Base-by-base conservation (phyloP, 1,140 invertebrate species). In the Oryctes rhinoceros region DNA sequence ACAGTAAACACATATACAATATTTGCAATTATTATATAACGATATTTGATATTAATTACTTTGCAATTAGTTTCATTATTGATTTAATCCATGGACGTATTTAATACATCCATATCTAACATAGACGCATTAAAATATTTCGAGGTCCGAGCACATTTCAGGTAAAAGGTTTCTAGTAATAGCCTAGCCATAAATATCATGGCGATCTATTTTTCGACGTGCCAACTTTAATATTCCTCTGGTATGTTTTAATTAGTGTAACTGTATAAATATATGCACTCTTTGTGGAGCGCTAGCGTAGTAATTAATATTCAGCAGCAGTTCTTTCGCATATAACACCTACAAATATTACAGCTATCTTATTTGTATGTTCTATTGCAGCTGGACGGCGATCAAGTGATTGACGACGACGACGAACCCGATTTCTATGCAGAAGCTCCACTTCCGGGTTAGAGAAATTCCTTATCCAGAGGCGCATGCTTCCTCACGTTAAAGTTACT, bases 351-450 rank as follows among this genome's bases (percentile, higher is more conserved):
- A 71, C 65, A 71, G 65, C 65, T 71, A 71, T 71, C 65, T 71
- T 71, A 67, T 79, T 39, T 71, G 20, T 67, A 79, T 79, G 24
- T 79, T 79, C 20, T 67, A 11, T 89, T 89, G 71, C 87, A 95
- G 94, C 88, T 96, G 88, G 95, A 96, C 86, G 94, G 94, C 83
- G 94, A 93, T 82, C 95, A 96, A 86, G 91, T 93, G 80, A 93
- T 94, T 80, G 88, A 89, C 80, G 88, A 89, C 80, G 94, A 96
- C 83, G 95, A 96, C 86, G 96, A 97, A 88, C 94, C 94, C n/a
- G 96, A 97, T 87, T 97, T 97, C 89, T 98, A 97, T 87, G 93
- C 93, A 83, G 93, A 96, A 89, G 94, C 94, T 79, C 92, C 93
- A 62, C 88, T 96, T 87, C 95, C 96, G 82, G 93, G 93, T 83